phyloP scores from a whole-genome alignment of 2,888 invertebrate genomes.

The Epinotia demarniana region DNA sequence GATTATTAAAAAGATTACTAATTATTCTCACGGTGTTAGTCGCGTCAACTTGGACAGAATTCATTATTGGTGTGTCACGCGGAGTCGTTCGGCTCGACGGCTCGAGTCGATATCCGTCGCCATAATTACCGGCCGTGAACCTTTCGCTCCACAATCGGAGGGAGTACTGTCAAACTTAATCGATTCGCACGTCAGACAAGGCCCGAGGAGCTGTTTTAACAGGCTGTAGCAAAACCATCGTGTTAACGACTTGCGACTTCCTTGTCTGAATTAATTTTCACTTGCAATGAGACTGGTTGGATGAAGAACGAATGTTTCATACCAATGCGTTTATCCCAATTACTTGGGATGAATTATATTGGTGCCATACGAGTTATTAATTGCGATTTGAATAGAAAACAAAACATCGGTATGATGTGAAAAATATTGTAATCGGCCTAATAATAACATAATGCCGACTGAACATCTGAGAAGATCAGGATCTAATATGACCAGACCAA shows the following conservation, averaged over 20 bases:
- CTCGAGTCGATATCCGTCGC: constrained; percentile 61
- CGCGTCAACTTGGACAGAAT: constrained; percentile 75
- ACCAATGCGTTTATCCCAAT: not conserved
- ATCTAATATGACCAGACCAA: too few species aligned
- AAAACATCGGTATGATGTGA: not conserved
- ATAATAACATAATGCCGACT: too few species aligned
- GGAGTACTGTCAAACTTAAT: constrained; percentile 78
- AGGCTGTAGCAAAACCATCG: constrained; percentile 65
- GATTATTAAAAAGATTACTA: constrained; percentile 66
- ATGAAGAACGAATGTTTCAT: constrained; percentile 3
- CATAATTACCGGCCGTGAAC: constrained; percentile 71
- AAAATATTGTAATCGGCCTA: not conserved
- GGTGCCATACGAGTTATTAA: too few species aligned
- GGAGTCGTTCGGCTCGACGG: constrained; percentile 51
- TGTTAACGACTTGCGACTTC: constrained; percentile 66
- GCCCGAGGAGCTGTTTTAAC: constrained; percentile 62
- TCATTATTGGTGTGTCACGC: constrained; percentile 76
- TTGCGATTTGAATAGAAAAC: too few species aligned
- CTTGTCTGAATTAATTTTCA: constrained; percentile 60
- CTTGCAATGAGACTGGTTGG: constrained; percentile 51
- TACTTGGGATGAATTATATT: too few species aligned
- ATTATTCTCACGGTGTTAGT: constrained; percentile 63
- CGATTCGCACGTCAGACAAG: constrained; percentile 72
- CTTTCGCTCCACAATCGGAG: constrained; percentile 69
- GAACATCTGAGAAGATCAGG: too few species aligned